phyloP scores from a whole-genome alignment of 2,113 vertebrate genomes.

The Phasianus colchicus region DNA sequence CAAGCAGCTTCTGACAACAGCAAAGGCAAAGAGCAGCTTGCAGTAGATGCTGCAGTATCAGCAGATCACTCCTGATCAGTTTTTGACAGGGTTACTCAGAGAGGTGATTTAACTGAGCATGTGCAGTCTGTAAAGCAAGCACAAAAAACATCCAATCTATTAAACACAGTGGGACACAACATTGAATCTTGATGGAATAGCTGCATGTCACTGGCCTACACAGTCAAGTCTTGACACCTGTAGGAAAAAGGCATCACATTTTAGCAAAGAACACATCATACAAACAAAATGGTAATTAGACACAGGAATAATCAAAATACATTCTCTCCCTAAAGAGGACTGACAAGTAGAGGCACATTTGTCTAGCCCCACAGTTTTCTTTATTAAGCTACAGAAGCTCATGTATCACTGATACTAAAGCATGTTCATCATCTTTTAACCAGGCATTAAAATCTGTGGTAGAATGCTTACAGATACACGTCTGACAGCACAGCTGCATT shows the following conservation, averaged over 20 bases:
- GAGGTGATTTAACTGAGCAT: neutral
- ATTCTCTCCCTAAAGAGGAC: too few species aligned
- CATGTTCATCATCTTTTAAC: neutral
- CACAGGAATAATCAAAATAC: neutral
- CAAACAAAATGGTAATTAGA: neutral
- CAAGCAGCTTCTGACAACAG: neutral
- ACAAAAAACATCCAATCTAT: fast-evolving
- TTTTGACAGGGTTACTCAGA: neutral
- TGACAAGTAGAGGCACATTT: neutral
- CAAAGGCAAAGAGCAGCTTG: neutral
- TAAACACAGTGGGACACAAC: neutral
- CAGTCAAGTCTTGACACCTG: neutral
- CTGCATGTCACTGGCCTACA: fast-evolving
- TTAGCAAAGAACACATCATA: neutral
- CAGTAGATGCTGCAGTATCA: too few species aligned
- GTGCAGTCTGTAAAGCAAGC: fast-evolving
- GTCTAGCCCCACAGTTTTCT: neutral
- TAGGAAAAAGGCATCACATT: fast-evolving
- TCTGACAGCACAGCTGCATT: neutral
- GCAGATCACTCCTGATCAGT: neutral
- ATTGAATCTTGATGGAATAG: neutral
- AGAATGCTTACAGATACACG: neutral
- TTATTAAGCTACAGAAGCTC: neutral
- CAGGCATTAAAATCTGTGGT: too few species aligned
- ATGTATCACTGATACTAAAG: fast-evolving